phyloP scores from a whole-genome alignment of 1,140 invertebrate genomes.

The Diprion similis region DNA sequence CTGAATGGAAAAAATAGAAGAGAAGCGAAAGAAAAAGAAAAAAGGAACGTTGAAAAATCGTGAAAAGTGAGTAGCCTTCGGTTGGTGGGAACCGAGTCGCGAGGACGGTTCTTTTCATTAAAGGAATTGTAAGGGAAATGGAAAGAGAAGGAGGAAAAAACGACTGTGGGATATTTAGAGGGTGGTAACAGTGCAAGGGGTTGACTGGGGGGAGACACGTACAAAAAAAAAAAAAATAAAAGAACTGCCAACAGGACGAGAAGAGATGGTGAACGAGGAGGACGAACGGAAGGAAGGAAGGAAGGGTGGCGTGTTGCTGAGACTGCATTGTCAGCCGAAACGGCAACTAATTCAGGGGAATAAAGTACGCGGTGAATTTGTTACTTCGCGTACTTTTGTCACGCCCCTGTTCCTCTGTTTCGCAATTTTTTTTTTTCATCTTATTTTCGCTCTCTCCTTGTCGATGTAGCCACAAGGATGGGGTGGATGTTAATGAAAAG shows the following conservation, averaged over 20 bases:
- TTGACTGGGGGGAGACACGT: no score
- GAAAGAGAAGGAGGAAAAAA: conserved; percentile 7
- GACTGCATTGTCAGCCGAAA: conserved; percentile 31
- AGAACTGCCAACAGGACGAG: background rate
- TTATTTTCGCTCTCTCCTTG: no score
- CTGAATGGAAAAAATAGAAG: background rate
- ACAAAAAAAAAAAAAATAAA: background rate
- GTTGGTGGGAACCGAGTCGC: background rate
- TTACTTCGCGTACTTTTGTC: conserved; percentile 21
- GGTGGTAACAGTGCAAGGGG: background rate
- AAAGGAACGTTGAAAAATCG: no score
- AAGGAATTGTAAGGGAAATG: conserved; percentile 26
- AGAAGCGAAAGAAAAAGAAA: no score
- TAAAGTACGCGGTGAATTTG: conserved; percentile 25
- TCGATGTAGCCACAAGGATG: no score
- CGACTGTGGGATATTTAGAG: background rate
- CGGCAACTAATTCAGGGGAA: conserved; percentile 29
- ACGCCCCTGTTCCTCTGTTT: conserved; percentile 5
- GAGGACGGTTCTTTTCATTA: conserved; percentile 20
- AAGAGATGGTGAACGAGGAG: conserved; percentile 6
- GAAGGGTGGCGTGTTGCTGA: conserved; percentile 17
- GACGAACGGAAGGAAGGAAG: background rate
- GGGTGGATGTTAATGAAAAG: background rate
- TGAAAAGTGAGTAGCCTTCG: background rate
- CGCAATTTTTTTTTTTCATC: no score